Percentiles rank a stretch among this genome's conserved stretches.
Evolutionary conservation across 2,113 vertebrate genomes (phyloP).

Genomic region (Arizona elegans): DNA sequence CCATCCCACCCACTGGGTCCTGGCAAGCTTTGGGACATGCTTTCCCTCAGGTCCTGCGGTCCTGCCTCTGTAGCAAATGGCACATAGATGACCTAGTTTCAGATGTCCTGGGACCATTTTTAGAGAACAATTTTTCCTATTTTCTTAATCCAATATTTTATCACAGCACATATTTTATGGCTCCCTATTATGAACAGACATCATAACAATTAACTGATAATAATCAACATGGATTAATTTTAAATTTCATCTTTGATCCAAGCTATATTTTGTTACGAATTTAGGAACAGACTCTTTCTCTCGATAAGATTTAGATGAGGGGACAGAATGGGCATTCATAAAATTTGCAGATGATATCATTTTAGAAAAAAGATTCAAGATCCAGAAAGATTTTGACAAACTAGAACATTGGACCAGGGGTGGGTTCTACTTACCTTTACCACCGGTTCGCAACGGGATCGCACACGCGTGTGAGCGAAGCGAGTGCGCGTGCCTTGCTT

Average conservation of each 20-base stretch:
- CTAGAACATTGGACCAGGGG: too few species aligned
- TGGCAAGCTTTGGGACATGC: background rate
- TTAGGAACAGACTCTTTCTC: background rate
- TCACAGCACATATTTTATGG: accelerated
- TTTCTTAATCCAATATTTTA: background rate
- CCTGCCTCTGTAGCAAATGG: background rate
- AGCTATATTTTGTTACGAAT: background rate
- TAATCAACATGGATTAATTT: background rate
- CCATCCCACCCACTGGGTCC: background rate
- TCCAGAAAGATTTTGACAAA: too few species aligned
- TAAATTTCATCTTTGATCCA: background rate
- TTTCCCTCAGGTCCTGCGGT: background rate
- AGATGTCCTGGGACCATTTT: background rate
- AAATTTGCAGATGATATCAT: too few species aligned
- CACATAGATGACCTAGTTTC: background rate
- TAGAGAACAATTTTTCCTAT: background rate
- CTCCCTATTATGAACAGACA: background rate
- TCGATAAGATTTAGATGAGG: too few species aligned
- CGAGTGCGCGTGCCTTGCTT: too few species aligned
- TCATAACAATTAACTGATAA: background rate
- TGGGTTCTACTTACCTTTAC: too few species aligned
- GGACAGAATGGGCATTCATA: too few species aligned
- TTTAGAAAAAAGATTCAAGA: too few species aligned
- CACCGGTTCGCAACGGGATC: too few species aligned
- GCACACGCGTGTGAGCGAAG: too few species aligned